A percentile compares a stretch with the other conserved stretches of the same genome.
Evolutionary conservation across 2,113 vertebrate species (phyloP).

Genomic region (Bucco capensis): DNA sequence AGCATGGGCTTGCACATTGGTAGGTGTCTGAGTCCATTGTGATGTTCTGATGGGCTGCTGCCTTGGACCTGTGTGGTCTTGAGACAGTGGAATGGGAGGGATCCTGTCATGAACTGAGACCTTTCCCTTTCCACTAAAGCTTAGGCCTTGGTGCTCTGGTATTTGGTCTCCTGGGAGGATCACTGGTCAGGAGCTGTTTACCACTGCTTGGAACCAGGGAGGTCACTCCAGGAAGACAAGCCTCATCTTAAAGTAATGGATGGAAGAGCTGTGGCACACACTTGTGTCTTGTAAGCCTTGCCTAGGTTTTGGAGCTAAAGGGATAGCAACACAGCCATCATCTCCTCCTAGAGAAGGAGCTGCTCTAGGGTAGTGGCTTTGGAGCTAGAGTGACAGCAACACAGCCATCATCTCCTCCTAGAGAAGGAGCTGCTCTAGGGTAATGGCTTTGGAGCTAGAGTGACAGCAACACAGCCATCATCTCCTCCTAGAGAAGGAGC

Average conservation of each 20-base stretch:
- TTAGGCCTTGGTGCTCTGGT: background rate
- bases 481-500: too few relatives aligned
- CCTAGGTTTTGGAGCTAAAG: background rate
- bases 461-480: too few relatives aligned
- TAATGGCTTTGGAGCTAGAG: too few relatives aligned
- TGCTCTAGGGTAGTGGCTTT: background rate
- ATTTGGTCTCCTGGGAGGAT: background rate
- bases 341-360: background rate
- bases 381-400: background rate
- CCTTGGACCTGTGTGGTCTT: background rate
- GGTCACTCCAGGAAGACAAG: background rate
- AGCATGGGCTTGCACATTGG: background rate
- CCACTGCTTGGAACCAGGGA: background rate
- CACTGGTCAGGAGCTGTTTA: background rate
- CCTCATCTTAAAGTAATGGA: background rate
- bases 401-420: background rate
- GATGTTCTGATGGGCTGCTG: background rate
- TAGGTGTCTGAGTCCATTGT: background rate
- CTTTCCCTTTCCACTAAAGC: background rate
- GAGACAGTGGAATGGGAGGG: background rate
- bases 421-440: too few relatives aligned
- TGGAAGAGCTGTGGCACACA: background rate
- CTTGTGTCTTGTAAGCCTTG: background rate
- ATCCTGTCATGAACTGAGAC: background rate
- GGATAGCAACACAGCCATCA: background rate